Base-by-base conservation (phyloP, 2,113 vertebrate species). In the Jaculus jaculus region DNA sequence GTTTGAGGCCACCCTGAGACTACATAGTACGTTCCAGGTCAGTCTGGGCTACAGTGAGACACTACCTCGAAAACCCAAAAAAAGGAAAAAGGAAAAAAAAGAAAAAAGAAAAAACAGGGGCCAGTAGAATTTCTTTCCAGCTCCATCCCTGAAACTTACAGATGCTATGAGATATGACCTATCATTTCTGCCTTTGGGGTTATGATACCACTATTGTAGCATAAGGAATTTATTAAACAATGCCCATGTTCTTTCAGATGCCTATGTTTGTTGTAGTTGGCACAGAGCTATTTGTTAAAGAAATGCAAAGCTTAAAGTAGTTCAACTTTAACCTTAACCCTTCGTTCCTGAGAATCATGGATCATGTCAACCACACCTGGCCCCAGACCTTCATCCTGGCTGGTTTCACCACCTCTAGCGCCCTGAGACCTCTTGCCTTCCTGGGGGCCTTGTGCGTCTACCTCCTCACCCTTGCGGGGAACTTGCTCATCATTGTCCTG, bases 401-500 rank as follows among this genome's bases (percentile, higher is more conserved):
- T 24, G 94, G 95, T 32, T 96, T 97, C 42, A 34, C 47, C 5
- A 15, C 11, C 9, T 4, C 78, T 23, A 47, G 28, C 3, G 32
- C 7, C 32, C 23, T 95, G 6, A 7, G 3, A 37, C 51, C 54
- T 15, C 61, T 93, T 1, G 79, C 91, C 4, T 92, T 97, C 72
- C 3, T 80, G 5, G 68, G 91, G 0, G 58, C 87, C 30, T 65
- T 97, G 34, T 47, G 91, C 21, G 39, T 97, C 20, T 97, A 96
- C 4, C 28, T 96, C 60, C 79, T 97, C 60, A 94, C 95, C 0
- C 61, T 97, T 23, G 84, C 85, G 7, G 96, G 96, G 7, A 98
- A 98, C 32, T 5, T 93, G 6, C 68, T 97, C 21, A 93, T 98
- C 68, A 93, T 97, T 17, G 3, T 91, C 17, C 42, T 97, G 77